Base-by-base conservation (phyloP, 2,797 vertebrate genomes). In the Serranus cabrilla region DNA sequence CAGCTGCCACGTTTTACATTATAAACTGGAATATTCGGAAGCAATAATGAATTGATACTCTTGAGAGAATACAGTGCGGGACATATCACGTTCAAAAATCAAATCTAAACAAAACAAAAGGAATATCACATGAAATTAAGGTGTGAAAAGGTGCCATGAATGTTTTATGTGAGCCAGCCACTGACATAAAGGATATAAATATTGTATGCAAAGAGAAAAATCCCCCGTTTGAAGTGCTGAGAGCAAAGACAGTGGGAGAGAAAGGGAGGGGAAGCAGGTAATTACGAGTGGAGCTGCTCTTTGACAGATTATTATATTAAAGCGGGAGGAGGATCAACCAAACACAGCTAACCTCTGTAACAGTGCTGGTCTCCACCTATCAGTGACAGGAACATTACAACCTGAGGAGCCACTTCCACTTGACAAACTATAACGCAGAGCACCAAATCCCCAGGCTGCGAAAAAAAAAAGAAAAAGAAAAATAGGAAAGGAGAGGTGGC, bases 121-220 rank as follows among this genome's bases (percentile, higher is more conserved):
- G 91, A 92, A 88, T 86, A 93, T 90, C 85, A 92, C 76, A 91
- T 92, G 86, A 88, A 92, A 91, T 90, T 89, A 92, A 88, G 92
- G 89, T 86, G 88, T 81, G 87, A 89, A 89, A 92, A 92, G 89
- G 87, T 91, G 86, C 51, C 89, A 84, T 87, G 81, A 89, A 92
- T 89, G 87, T 93, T 94, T 93, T 70, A 93, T 88, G 80, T 65
- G 89, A 90, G 88, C 85, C 81, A 90, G 91, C 91, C 93, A 88
- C 84, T 90, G 90, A 93, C 92, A 93, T 92, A 92, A 94, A 94
- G 88, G 80, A 80, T 84, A 92, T 94, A 91, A 95, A 95, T 95
- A 93, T 94, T 93, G 91, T 80, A 94, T 94, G 93, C 84, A 88
- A 88, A 87, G 83, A 91, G 86, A 90, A 92, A 82, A 91, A 85